Conservation (phyloP, 1,140 invertebrate genomes). For the Drosophila simulans region DNA sequence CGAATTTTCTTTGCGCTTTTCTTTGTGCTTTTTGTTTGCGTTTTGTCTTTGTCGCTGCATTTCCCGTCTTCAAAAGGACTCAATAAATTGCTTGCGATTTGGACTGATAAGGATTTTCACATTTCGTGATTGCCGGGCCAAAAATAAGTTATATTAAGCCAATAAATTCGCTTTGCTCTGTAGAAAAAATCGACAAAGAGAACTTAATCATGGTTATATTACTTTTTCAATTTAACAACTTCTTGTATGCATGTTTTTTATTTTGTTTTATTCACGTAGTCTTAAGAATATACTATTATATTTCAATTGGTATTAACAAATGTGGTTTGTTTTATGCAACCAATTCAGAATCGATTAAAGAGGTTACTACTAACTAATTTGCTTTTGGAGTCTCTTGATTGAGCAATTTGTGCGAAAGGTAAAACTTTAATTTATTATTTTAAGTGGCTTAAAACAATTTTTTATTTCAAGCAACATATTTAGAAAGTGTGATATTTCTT, state of each 20-base stretch:
- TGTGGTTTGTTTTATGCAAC: background rate
- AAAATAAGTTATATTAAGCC: constrained; percentile 28
- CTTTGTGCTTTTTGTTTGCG: constrained; percentile 21
- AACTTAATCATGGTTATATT: background rate
- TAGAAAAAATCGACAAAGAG: constrained; percentile 1
- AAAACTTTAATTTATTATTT: too few species aligned
- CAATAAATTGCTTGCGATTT: constrained; percentile 60
- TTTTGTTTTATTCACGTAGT: too few species aligned
- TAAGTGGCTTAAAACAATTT: too few species aligned
- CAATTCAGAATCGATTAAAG: background rate
- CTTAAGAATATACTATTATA: too few species aligned
- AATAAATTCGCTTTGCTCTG: constrained; percentile 8
- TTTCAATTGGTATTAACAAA: background rate
- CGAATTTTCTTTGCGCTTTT: constrained; percentile 61
- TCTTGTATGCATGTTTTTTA: too few species aligned
- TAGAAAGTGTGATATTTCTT: constrained; percentile 30
- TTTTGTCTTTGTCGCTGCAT: constrained; percentile 46
- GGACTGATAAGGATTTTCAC: constrained; percentile 41
- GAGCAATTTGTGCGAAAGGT: too few species aligned
- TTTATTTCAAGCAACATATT: background rate
- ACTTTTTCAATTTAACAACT: background rate
- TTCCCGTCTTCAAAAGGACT: constrained; percentile 53
- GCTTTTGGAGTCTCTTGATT: background rate
- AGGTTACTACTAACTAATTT: background rate
- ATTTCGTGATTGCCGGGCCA: constrained; percentile 21